These are phyloP conservation scores for Eupithecia pulchellata DNA, from an alignment of 2,888 invertebrate genomes.

Conservation along the genomic window DNA sequence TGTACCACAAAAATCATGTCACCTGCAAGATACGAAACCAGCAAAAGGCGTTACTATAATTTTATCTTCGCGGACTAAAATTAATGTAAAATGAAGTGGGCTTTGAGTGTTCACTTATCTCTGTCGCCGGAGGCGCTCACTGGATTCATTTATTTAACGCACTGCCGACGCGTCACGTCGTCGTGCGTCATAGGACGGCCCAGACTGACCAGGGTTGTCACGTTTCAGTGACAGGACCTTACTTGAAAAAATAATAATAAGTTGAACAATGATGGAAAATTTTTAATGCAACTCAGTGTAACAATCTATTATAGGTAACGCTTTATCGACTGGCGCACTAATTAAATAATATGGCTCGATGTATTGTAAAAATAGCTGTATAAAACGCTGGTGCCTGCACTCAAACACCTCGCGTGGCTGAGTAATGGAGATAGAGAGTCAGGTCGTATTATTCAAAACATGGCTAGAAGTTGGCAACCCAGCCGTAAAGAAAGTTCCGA, in stretches of 20 bases:
- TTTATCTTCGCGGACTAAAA: conserved; percentile 7
- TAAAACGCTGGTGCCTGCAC: background rate
- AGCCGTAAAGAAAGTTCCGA: conserved; percentile 25
- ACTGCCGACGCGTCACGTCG: conserved; percentile 25
- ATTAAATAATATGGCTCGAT: background rate
- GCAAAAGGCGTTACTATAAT: conserved; percentile 10
- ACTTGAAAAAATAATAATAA: background rate
- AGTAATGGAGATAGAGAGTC: too few species aligned
- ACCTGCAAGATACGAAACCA: conserved; percentile 6
- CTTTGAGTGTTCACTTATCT: conserved; percentile 15
- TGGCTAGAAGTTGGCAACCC: conserved; percentile 8
- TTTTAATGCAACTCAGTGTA: background rate
- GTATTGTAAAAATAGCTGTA: background rate
- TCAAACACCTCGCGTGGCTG: background rate
- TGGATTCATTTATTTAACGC: conserved; percentile 30
- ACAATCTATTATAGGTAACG: background rate
- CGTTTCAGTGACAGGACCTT: background rate
- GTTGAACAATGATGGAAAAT: background rate
- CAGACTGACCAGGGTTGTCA: background rate
- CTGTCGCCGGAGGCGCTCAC: conserved; percentile 24
- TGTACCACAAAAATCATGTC: too few species aligned
- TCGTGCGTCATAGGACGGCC: conserved; percentile 8
- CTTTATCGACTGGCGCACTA: background rate
- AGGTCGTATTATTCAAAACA: background rate
- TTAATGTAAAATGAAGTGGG: conserved; percentile 19